These are phyloP conservation scores for Drosophila nigricruria DNA, from an alignment of 2,888 invertebrate species.

Conservation along the genomic window DNA sequence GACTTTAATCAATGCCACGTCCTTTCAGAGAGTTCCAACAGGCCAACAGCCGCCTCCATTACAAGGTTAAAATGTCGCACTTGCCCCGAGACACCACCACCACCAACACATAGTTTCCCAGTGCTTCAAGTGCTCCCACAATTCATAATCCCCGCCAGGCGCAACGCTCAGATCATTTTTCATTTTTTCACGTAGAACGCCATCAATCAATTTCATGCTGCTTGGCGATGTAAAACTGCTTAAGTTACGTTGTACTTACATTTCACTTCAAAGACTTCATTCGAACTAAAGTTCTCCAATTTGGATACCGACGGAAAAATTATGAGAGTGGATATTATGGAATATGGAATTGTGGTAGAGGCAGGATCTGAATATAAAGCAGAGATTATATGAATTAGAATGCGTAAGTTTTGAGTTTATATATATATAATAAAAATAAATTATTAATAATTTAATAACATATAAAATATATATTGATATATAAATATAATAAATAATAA, in stretches of 20 bases:
- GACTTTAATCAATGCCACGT: conserved; percentile 70
- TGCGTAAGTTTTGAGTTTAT: not conserved
- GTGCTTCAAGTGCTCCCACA: conserved; percentile 38
- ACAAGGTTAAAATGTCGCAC: conserved; percentile 55
- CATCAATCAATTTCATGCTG: conserved; percentile 78
- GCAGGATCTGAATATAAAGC: not conserved
- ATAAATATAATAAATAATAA: too few species aligned
- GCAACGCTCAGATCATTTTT: conserved; percentile 65
- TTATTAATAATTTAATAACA: too few species aligned
- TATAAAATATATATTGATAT: not conserved
- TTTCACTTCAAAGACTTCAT: conserved; percentile 62
- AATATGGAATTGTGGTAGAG: not conserved
- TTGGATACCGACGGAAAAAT: not conserved
- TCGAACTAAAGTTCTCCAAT: conserved; percentile 13
- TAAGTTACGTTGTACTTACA: conserved; percentile 77
- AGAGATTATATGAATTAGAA: not conserved
- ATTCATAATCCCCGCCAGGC: conserved; percentile 54
- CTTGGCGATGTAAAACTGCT: conserved; percentile 78
- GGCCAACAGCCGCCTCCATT: conserved; percentile 8
- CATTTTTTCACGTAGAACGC: conserved; percentile 64
- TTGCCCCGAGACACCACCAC: not conserved
- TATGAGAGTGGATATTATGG: not conserved
- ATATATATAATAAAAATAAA: not conserved
- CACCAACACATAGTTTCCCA: conserved; percentile 29
- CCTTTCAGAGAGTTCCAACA: too few species aligned